Evolutionary conservation across 2,888 invertebrate species (phyloP).

Genomic region (Drosophila subsilvestris): DNA sequence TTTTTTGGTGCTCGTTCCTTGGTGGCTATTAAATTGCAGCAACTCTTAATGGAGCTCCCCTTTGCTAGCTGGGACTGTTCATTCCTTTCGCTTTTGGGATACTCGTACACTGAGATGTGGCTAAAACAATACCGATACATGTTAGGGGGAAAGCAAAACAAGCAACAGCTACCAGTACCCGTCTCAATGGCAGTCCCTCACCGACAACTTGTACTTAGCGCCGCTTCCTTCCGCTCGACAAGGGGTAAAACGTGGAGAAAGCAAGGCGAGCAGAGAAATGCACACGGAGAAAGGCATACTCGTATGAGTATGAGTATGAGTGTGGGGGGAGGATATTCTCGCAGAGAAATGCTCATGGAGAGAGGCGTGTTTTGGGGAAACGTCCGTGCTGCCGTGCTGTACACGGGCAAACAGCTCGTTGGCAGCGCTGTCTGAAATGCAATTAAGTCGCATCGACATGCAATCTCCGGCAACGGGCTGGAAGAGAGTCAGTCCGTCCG

Average conservation of each 20-base stretch:
- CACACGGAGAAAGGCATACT: not conserved
- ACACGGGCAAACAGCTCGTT: conserved; percentile 61
- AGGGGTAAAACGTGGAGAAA: too few species aligned
- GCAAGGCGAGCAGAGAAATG: conserved; percentile 2
- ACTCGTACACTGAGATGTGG: conserved; percentile 18
- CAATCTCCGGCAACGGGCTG: conserved; percentile 68
- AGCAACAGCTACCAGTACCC: conserved; percentile 12
- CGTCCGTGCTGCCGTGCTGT: conserved; percentile 4
- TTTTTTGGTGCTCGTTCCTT: conserved; percentile 54
- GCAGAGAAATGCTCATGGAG: conserved; percentile 10
- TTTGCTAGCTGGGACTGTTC: conserved; percentile 9
- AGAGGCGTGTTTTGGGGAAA: conserved; percentile 28
- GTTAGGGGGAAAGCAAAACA: conserved; percentile 22
- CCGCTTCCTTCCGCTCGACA: conserved; percentile 73
- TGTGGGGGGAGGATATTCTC: not conserved
- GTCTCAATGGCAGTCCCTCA: conserved; percentile 33
- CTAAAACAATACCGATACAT: conserved; percentile 59
- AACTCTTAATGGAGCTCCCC: conserved; percentile 43
- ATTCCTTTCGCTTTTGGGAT: conserved; percentile 50
- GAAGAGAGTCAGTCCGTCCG: conserved; percentile 6
- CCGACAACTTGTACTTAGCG: conserved; percentile 72
- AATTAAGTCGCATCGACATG: conserved; percentile 78
- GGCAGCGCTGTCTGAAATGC: conserved; percentile 77
- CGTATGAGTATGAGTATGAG: too few species aligned
- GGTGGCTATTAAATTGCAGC: conserved; percentile 69